Conservation (phyloP, 2,888 invertebrate genomes). For the Stenurella melanura region DNA sequence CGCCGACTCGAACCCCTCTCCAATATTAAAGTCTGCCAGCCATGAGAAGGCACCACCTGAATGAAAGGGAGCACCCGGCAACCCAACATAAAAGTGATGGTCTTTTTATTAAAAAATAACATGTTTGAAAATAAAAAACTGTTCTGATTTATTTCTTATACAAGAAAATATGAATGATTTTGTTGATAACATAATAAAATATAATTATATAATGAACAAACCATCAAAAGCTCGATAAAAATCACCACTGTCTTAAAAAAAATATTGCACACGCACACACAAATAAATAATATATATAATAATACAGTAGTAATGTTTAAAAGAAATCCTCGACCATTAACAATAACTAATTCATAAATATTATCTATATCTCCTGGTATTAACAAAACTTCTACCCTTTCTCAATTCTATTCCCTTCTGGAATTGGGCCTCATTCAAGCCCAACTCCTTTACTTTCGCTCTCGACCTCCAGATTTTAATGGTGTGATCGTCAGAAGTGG, state of each 20-base stretch:
- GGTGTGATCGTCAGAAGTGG: slow-evolving; percentile 87
- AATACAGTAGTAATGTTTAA: neutral
- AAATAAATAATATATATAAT: slow-evolving; percentile 16
- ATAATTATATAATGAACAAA: neutral
- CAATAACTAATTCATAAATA: slow-evolving; percentile 31
- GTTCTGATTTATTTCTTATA: neutral
- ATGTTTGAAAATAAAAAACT: neutral
- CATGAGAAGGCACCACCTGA: too few species aligned
- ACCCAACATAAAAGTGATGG: too few species aligned
- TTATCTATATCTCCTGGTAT: slow-evolving; percentile 50
- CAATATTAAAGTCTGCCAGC: too few species aligned
- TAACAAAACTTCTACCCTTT: slow-evolving; percentile 45
- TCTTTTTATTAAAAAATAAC: too few species aligned
- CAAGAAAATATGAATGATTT: neutral
- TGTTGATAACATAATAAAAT: neutral
- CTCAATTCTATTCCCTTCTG: slow-evolving; percentile 73
- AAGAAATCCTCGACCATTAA: neutral
- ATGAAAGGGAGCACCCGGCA: too few species aligned
- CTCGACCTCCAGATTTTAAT: slow-evolving; percentile 80
- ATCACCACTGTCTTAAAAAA: neutral
- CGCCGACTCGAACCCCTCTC: too few species aligned
- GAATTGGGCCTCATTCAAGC: slow-evolving; percentile 71
- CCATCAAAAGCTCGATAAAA: neutral
- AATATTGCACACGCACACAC: slow-evolving; percentile 1
- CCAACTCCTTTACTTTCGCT: slow-evolving; percentile 73